Conservation (phyloP, 2,113 vertebrate species). For the Semicossyphus pulcher region DNA sequence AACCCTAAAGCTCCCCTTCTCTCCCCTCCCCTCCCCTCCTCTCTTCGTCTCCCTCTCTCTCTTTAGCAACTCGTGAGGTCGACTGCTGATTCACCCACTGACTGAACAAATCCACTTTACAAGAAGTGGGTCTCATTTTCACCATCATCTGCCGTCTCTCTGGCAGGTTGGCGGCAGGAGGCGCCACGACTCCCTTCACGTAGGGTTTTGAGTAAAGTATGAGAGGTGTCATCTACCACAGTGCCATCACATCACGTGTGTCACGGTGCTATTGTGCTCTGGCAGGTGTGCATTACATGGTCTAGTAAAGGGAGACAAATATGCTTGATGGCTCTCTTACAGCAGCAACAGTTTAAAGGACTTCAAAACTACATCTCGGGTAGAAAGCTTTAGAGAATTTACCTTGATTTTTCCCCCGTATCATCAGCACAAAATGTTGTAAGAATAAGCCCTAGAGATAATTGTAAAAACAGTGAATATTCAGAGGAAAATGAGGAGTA, state of each 20-base stretch:
- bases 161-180: conserved; percentile 41
- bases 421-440: too few relatives aligned
- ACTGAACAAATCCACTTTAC: conserved; percentile 58
- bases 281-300: conserved; percentile 41
- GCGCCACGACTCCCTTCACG: conserved; percentile 6
- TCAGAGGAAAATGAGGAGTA: conserved; percentile 17
- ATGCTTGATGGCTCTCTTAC: conserved; percentile 8
- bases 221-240: neutral
- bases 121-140: conserved; percentile 55
- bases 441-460: too few relatives aligned
- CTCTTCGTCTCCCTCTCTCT: conserved; percentile 12
- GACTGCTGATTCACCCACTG: conserved; percentile 67
- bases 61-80: conserved; percentile 45
- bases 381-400: too few relatives aligned
- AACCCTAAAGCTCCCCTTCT: conserved; percentile 41
- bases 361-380: neutral
- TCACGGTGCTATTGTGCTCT: conserved; percentile 36
- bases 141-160: conserved; percentile 34
- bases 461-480: too few relatives aligned
- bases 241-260: conserved; percentile 47
- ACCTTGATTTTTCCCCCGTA: too few relatives aligned
- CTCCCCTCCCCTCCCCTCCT: neutral
- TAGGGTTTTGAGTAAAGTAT: conserved; percentile 22
- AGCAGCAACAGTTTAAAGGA: neutral
- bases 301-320: conserved; percentile 28